phyloP scores from a whole-genome alignment of 2,888 invertebrate genomes.

The Eupeodes latifasciatus region DNA sequence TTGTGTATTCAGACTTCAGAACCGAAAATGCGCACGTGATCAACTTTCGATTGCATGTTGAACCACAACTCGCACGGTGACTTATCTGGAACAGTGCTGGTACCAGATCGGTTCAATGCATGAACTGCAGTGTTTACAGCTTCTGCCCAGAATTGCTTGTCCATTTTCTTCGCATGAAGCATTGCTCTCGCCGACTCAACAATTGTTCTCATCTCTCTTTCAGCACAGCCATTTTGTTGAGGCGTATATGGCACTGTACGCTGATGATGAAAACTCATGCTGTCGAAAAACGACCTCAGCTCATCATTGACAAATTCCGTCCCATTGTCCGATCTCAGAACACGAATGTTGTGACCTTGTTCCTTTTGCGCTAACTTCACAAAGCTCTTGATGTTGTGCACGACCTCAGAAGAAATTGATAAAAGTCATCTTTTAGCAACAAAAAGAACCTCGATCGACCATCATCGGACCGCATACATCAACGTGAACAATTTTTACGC shows the following conservation, averaged over 20 bases:
- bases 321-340: slow-evolving; percentile 54
- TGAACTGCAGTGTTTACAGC: slow-evolving; percentile 79
- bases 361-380: slow-evolving; percentile 28
- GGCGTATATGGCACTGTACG: slow-evolving; percentile 67
- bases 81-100: slow-evolving; percentile 15
- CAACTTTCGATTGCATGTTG: too few relatives aligned
- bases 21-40: too few relatives aligned
- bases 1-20: too few relatives aligned
- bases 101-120: slow-evolving; percentile 75
- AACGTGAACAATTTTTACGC: too few relatives aligned
- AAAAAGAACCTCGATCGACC: too few relatives aligned
- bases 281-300: slow-evolving; percentile 37
- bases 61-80: too few relatives aligned
- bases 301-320: slow-evolving; percentile 49
- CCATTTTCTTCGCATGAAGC: slow-evolving; percentile 68
- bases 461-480: too few relatives aligned
- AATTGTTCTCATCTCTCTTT: slow-evolving; percentile 46
- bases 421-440: too few relatives aligned
- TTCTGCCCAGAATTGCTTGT: slow-evolving; percentile 80
- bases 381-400: too few relatives aligned
- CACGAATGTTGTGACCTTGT: slow-evolving; percentile 30
- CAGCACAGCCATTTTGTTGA: slow-evolving; percentile 67
- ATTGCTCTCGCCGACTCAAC: slow-evolving; percentile 41
- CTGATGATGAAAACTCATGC: slow-evolving; percentile 64
- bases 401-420: too few relatives aligned